Evolutionary conservation across 2,113 vertebrate genomes (phyloP).

Genomic region (Tragelaphus imberbis): DNA sequence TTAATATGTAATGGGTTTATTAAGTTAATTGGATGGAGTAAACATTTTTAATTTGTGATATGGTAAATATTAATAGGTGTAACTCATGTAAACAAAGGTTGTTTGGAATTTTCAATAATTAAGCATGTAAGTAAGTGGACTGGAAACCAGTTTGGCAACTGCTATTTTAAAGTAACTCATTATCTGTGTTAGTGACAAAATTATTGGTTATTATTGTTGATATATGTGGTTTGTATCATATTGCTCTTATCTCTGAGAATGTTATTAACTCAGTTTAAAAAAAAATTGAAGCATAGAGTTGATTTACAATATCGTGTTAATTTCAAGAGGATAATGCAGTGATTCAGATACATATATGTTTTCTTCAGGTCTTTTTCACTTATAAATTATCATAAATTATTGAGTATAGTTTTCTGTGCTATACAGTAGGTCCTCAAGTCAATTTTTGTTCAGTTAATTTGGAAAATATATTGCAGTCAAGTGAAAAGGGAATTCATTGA

Average conservation of each 20-base stretch:
- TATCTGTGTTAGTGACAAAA: not conserved
- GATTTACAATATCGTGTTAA: not conserved
- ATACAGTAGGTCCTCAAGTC: not conserved
- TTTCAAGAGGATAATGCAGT: not conserved
- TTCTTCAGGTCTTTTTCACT: not conserved
- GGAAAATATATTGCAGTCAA: not conserved
- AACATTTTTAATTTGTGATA: constrained; percentile 11
- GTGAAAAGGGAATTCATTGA: not conserved
- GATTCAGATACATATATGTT: not conserved
- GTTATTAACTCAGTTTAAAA: not conserved
- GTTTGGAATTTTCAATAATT: not conserved
- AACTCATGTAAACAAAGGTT: not conserved
- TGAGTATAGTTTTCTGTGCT: not conserved
- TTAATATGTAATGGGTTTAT: not conserved
- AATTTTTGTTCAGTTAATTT: not conserved
- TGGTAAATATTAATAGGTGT: not conserved
- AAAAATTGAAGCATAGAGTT: not conserved
- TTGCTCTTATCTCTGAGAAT: not conserved
- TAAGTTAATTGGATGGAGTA: not conserved
- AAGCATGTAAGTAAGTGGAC: not conserved
- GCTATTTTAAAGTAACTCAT: constrained; percentile 19
- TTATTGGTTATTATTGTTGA: not conserved
- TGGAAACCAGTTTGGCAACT: not conserved
- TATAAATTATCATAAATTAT: not conserved
- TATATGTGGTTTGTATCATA: constrained; percentile 9